These are phyloP conservation scores for Drosophila subsilvestris DNA, from an alignment of 2,888 invertebrate species.

Conservation along the genomic window DNA sequence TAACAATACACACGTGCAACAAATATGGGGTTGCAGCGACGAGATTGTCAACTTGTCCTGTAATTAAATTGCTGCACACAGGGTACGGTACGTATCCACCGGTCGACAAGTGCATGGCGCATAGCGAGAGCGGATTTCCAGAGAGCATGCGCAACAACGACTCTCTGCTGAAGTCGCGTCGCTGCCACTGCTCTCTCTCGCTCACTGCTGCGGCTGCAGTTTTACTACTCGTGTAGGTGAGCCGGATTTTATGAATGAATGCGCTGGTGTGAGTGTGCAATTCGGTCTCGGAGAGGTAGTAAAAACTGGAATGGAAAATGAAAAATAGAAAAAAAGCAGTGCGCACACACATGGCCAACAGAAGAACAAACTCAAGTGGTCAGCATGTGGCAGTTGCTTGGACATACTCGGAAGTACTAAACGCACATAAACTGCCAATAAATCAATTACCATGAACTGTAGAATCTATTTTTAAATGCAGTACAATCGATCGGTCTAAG, in stretches of 20 bases:
- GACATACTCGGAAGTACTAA: neutral
- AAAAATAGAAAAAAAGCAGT: neutral
- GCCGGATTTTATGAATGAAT: constrained; percentile 79
- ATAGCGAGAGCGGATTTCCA: constrained; percentile 9
- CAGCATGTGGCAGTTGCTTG: neutral
- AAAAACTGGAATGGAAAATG: constrained; percentile 25
- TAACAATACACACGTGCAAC: constrained; percentile 80
- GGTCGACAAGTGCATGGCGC: constrained; percentile 60
- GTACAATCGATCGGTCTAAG: too few relatives aligned
- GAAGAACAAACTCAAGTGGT: constrained; percentile 19
- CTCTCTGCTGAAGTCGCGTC: constrained; percentile 16
- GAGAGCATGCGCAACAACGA: constrained; percentile 65
- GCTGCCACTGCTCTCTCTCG: neutral
- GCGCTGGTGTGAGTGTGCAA: constrained; percentile 57
- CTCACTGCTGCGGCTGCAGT: constrained; percentile 58
- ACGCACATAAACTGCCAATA: neutral
- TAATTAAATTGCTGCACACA: constrained; percentile 53
- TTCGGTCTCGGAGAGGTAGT: constrained; percentile 40
- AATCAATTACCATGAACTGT: neutral
- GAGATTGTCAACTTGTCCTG: constrained; percentile 64
- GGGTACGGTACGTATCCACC: neutral
- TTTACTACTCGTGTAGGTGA: constrained; percentile 80
- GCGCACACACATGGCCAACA: constrained; percentile 23
- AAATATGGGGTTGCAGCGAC: constrained; percentile 59
- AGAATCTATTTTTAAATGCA: neutral